These are phyloP conservation scores for Microchrysa polita DNA, from an alignment of 2,888 invertebrate species.

Conservation along the genomic window DNA sequence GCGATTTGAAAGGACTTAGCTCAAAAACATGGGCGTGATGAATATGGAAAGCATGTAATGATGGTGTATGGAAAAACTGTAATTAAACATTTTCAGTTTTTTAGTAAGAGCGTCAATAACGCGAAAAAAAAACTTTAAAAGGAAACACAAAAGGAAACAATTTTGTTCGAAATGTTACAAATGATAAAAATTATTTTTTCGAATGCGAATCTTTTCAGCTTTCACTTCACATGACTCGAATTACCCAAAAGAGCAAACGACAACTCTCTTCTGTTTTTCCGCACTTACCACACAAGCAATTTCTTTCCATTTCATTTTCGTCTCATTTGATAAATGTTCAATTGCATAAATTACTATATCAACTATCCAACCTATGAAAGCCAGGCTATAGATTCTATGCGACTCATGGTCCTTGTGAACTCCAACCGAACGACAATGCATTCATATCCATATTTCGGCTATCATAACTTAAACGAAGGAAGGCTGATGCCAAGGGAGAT, in stretches of 20 bases:
- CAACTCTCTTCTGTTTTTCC: background rate
- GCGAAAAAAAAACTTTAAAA: too few relatives aligned
- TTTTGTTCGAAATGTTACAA: too few relatives aligned
- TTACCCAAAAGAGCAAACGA: background rate
- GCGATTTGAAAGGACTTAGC: too few relatives aligned
- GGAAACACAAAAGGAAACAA: too few relatives aligned
- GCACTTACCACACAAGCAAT: constrained; percentile 12
- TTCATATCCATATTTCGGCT: constrained; percentile 31
- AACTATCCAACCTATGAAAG: background rate
- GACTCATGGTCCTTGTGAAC: background rate
- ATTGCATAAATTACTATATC: constrained; percentile 50
- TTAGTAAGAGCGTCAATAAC: too few relatives aligned
- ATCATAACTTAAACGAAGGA: constrained; percentile 30
- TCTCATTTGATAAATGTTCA: constrained; percentile 49
- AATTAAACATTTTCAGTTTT: too few relatives aligned
- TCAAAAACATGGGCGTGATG: too few relatives aligned
- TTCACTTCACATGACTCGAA: too few relatives aligned
- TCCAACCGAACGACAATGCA: background rate
- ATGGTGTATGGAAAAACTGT: too few relatives aligned
- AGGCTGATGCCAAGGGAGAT: background rate
- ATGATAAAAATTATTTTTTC: too few relatives aligned
- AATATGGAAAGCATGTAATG: too few relatives aligned
- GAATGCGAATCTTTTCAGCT: too few relatives aligned
- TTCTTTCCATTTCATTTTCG: constrained; percentile 36
- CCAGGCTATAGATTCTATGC: background rate